A percentile compares a stretch with the other conserved stretches of the same genome.
phyloP scores from a whole-genome alignment of 2,797 vertebrate species.

The Numenius phaeopus region DNA sequence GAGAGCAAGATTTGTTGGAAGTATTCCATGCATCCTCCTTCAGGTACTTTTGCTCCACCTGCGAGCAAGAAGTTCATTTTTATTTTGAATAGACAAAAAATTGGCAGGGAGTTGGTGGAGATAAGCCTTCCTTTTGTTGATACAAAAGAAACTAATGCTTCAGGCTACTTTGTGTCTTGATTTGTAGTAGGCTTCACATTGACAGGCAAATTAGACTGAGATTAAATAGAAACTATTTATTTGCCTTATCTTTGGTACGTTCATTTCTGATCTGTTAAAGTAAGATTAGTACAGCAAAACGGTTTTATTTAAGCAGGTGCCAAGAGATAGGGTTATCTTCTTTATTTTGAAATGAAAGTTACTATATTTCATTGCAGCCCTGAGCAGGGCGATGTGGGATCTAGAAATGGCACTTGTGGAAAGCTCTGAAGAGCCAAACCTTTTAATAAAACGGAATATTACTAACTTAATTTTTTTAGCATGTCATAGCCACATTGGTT shows the following conservation, averaged over 20 bases:
- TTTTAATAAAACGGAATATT: neutral
- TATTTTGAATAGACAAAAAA: neutral
- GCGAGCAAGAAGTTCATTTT: neutral
- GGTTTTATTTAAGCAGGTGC: neutral
- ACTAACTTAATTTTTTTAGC: neutral
- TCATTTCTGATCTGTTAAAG: neutral
- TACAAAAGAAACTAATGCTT: constrained; percentile 26
- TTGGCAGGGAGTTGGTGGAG: constrained; percentile 1
- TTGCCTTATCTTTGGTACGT: neutral
- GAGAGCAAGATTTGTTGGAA: neutral
- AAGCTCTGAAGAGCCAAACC: neutral
- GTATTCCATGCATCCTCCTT: neutral
- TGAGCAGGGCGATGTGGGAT: neutral
- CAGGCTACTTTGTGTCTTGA: neutral
- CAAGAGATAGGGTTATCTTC: neutral
- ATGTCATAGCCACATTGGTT: neutral
- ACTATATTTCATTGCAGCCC: neutral
- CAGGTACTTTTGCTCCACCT: neutral
- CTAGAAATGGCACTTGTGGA: neutral
- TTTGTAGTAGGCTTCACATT: neutral
- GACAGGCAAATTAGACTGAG: constrained; percentile 15
- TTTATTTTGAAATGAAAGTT: neutral
- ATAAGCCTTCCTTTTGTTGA: constrained; percentile 3
- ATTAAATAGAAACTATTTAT: constrained; percentile 17
- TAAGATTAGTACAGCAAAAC: neutral